These are phyloP conservation scores for Griposia aprilina DNA, from an alignment of 2,888 invertebrate genomes.

Conservation along the genomic window DNA sequence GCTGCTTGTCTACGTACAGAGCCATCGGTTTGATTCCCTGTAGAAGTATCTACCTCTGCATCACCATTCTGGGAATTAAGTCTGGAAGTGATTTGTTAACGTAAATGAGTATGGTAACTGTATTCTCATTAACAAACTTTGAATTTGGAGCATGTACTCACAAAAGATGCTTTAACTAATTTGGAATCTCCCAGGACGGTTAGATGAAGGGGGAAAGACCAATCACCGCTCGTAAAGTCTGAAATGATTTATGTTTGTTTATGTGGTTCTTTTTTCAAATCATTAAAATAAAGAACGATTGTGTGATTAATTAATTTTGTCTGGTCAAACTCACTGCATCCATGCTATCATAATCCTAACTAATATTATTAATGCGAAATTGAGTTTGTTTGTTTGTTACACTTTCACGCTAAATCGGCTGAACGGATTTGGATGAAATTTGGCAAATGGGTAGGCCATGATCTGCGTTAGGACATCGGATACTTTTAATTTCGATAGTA, in stretches of 20 bases:
- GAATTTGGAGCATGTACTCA: no score
- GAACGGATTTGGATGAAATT: no score
- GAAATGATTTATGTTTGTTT: not conserved
- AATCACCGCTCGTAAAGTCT: not conserved
- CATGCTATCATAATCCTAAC: no score
- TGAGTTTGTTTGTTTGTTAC: no score
- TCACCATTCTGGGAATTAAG: not conserved
- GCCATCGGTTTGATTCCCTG: conserved; percentile 4
- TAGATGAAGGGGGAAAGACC: not conserved
- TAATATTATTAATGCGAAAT: no score
- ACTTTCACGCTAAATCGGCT: no score
- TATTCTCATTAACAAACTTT: no score
- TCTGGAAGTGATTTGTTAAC: conserved; percentile 11
- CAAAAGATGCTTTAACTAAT: not conserved
- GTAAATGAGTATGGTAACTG: not conserved
- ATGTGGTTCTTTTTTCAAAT: not conserved
- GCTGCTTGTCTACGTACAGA: not conserved
- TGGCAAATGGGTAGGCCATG: no score
- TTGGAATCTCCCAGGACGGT: not conserved
- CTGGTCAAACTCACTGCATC: not conserved
- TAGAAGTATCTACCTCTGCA: conserved; percentile 1
- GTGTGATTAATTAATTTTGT: not conserved
- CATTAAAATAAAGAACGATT: not conserved
- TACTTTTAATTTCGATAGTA: no score
- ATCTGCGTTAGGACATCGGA: no score